Percentiles rank a stretch among this genome's conserved stretches.
These are phyloP conservation scores for Protonibea diacanthus DNA, from an alignment of 2,797 vertebrate species.

Conservation along the genomic window DNA sequence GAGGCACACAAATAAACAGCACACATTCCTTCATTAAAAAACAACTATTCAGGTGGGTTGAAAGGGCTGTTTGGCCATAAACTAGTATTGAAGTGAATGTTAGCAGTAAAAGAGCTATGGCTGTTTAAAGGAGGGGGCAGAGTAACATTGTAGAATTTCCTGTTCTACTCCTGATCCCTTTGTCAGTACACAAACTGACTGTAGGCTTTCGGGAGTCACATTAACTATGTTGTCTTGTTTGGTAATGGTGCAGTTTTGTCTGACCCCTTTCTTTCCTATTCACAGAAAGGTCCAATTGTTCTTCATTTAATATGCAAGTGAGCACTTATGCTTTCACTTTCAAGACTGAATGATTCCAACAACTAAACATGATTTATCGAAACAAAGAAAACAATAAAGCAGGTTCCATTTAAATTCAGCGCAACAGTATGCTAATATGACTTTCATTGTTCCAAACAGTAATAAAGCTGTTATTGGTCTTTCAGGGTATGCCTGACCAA, in stretches of 20 bases:
- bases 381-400: not conserved
- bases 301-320: conserved; percentile 24
- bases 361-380: not conserved
- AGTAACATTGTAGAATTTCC: not conserved
- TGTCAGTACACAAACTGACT: conserved; percentile 5
- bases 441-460: not conserved
- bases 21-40: conserved; percentile 39
- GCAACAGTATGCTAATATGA: not conserved
- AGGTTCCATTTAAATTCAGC: conserved; percentile 5
- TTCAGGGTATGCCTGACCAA: not conserved
- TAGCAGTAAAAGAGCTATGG: not conserved
- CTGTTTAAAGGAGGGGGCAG: not conserved
- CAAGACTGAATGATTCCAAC: not conserved
- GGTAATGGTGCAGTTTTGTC: not conserved
- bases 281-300: conserved; percentile 8
- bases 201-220: conserved; percentile 5
- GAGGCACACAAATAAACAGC: conserved; percentile 34
- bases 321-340: not conserved
- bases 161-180: not conserved
- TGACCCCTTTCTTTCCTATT: conserved; percentile 13
- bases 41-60: not conserved
- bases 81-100: not conserved
- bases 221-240: not conserved
- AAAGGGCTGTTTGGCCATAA: conserved; percentile 3
- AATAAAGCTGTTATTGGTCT: not conserved